phyloP scores from a whole-genome alignment of 2,888 invertebrate species.

The Autographa pulchrina region DNA sequence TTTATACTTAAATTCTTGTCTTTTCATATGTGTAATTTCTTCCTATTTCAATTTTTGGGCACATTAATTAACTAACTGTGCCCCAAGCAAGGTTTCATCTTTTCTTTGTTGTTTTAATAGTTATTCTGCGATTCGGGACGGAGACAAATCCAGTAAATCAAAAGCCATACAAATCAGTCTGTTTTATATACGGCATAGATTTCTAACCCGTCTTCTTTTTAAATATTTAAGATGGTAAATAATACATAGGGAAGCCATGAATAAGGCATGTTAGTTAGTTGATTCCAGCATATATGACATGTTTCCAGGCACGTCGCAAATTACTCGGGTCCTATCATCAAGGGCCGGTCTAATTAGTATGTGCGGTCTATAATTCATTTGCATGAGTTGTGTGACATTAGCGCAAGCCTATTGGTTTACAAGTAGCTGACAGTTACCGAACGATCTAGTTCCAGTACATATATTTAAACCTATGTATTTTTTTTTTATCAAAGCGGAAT shows the following conservation, averaged over 20 bases:
- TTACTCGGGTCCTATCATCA: conserved; percentile 69
- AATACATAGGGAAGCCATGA: conserved; percentile 11
- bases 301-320: conserved; percentile 60
- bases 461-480: neutral
- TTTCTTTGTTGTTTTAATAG: too few relatives aligned
- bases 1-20: too few relatives aligned
- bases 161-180: too few relatives aligned
- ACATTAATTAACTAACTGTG: too few relatives aligned
- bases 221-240: too few relatives aligned
- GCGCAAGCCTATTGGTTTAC: conserved; percentile 42
- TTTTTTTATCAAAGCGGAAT: neutral
- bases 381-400: conserved; percentile 56
- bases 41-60: too few relatives aligned
- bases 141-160: too few relatives aligned
- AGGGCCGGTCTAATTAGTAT: conserved; percentile 65
- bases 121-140: too few relatives aligned
- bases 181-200: too few relatives aligned
- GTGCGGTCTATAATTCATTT: conserved; percentile 64
- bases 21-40: too few relatives aligned
- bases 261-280: conserved; percentile 38
- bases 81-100: too few relatives aligned
- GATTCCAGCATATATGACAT: conserved; percentile 52
- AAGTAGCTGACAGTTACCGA: conserved; percentile 30
- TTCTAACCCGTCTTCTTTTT: too few relatives aligned
- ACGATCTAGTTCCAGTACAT: conserved; percentile 11